Evolutionary conservation across 2,113 vertebrate genomes (phyloP).

Genomic region (Cyanocitta stelleri): DNA sequence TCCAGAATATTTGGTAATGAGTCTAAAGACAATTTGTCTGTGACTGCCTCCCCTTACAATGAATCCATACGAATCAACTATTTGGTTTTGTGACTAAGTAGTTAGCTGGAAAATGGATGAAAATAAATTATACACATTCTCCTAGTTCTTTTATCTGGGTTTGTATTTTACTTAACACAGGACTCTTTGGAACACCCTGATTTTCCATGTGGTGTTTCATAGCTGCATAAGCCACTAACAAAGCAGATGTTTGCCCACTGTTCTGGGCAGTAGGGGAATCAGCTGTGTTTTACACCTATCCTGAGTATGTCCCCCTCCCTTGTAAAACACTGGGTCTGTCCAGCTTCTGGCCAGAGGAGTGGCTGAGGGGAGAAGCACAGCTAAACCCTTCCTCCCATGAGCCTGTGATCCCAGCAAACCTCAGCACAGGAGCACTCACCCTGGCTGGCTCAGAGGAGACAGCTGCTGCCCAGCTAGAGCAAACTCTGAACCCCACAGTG

Average conservation of each 20-base stretch:
- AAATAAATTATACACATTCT: background rate
- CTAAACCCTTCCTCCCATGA: fast-evolving
- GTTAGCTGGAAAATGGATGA: conserved; percentile 27
- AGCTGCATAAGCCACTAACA: background rate
- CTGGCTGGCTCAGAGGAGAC: background rate
- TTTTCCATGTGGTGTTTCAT: background rate
- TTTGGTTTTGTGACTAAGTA: conserved; percentile 56
- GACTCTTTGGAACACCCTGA: background rate
- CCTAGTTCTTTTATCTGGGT: background rate
- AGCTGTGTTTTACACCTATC: background rate
- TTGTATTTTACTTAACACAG: background rate
- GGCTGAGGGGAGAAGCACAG: background rate
- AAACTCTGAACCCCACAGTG: background rate
- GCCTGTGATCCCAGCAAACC: background rate
- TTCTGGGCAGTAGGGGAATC: background rate
- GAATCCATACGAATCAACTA: conserved; percentile 28
- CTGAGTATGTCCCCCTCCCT: background rate
- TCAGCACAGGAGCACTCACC: fast-evolving
- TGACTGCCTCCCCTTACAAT: background rate
- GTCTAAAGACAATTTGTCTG: conserved; percentile 53
- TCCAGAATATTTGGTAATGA: conserved; percentile 12
- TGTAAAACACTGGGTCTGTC: background rate
- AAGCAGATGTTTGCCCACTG: background rate
- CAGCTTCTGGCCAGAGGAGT: background rate
- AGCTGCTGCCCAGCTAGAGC: background rate